Evolutionary conservation across 2,888 invertebrate species (phyloP), one percentile per base, ranked within the genome.

Genomic region (Aphodius granarius): DNA sequence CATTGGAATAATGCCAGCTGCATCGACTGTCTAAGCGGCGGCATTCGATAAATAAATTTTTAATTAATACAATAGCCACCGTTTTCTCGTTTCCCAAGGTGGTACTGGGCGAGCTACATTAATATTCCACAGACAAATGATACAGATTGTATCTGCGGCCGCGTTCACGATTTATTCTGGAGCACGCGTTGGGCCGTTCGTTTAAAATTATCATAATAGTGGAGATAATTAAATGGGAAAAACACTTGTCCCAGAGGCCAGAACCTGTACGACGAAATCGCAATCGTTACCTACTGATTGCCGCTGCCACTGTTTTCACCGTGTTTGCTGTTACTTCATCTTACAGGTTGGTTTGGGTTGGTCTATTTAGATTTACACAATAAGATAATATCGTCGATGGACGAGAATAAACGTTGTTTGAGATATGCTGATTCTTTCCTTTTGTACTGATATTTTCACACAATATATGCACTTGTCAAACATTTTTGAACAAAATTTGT

Each of bases 111-210:
- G 68, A 68, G 68, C n/a, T 68, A 68, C 75, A 64, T 73, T 64
- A 76, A 76, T 76, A 76, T 71, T 68, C 70, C 71, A 71, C 70
- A 71, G 75, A 71, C 76, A 73, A 71, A 76, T 71, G 76, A 73
- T 76, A 73, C 70, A 68, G 76, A 76, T 73, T 64, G 66, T 76
- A 76, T 76, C 76, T 18, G 68, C 68, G 21, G 22, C 20, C 68
- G 73, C 63, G 63, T 63, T 63, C 23, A 76, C 76, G 73, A 76
- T 76, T 76, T 76, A 76, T 76, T 62, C 76, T 71, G 19, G 73
- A 63, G 63, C 66, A 22, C 21, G 73, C 73, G 73, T 22, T 65
- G 19, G 17, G 22, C 43, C 66, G 21, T 23, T 74, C 70, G 22
- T 73, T 76, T 73, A 68, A 68, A 76, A 73, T 76, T 73, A 72